Evolutionary conservation across 2,797 vertebrate genomes (phyloP), one percentile per base, ranked within the genome.

Genomic region (Oophaga sylvatica): DNA sequence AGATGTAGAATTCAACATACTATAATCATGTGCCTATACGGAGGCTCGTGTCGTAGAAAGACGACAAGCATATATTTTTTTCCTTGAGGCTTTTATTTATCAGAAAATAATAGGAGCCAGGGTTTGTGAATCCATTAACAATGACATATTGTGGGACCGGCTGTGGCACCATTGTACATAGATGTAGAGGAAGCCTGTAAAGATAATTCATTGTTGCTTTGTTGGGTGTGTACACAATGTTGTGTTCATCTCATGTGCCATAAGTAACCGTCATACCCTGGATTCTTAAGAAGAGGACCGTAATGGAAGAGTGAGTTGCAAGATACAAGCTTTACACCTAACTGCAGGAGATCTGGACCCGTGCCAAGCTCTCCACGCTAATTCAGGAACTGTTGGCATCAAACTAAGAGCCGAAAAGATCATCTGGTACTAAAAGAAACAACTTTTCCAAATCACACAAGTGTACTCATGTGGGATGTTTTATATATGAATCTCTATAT

Each of bases 401-500:
- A 20, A 53, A 11, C 26, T 29, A 45, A 65, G n/a, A 85, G 31
- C 73, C 8, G 2, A 15, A 76, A 84, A 20, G 59, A 76, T 76
- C 71, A 84, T 73, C 60, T 78, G 22, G 60, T 84, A 84, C n/a
- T 53, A 10, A 22, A 48, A 31, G 1, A 77, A 65, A 85, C 22
- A 77, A 45, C 71, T 53, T 84, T 71, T 85, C 56, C 41, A 85
- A 84, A 77, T 20, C 83, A 85, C 70, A 65, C 48, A 48, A 45
- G 1, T 85, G 22, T 85, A 85, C 59, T n/a, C 65, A 85, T 85
- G 83, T 85, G 71, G 71, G 73, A 29, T 77, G 57, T 77, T 85
- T 85, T 78, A 85, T 85, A 76, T 85, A 85, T 85, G 77, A 78
- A 77, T 63, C 59, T 85, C 83, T 85, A 85, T 85, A 77, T 85